Evolutionary conservation across 2,113 vertebrate species (phyloP).

Genomic region (Amphilophus citrinellus): DNA sequence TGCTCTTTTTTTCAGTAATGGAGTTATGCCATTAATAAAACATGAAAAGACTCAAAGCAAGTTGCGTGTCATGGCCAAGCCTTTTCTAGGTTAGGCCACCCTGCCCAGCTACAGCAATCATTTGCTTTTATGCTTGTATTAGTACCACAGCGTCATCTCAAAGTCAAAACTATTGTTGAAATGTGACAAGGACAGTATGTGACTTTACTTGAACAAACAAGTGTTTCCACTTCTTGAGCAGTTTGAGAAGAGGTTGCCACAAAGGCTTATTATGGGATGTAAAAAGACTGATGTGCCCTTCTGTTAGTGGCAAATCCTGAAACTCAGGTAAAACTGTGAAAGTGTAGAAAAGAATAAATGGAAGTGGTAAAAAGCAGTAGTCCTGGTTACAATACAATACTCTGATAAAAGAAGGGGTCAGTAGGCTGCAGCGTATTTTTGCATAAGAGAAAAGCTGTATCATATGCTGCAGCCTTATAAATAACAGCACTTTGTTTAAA

Average conservation of each 20-base stretch:
- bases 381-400: not conserved
- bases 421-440: not conserved
- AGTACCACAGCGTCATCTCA: conserved; percentile 6
- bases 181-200: not conserved
- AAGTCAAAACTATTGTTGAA: not conserved
- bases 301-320: not conserved
- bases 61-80: not conserved
- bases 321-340: not conserved
- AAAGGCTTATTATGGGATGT: not conserved
- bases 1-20: not conserved
- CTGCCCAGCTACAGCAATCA: conserved; percentile 17
- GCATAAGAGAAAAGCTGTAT: not conserved
- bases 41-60: conserved; percentile 2
- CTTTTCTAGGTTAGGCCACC: conserved; percentile 31
- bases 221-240: conserved; percentile 3
- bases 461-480: not conserved
- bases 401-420: not conserved
- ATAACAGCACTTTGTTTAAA: not conserved
- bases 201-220: not conserved
- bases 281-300: not conserved
- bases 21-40: not conserved
- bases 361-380: conserved; percentile 1
- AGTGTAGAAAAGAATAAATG: not conserved
- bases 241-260: not conserved
- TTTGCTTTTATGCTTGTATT: not conserved